Percentiles rank a stretch among this genome's conserved stretches.
Evolutionary conservation across 2,888 invertebrate species (phyloP).

Genomic region (Limnephilus marmoratus): DNA sequence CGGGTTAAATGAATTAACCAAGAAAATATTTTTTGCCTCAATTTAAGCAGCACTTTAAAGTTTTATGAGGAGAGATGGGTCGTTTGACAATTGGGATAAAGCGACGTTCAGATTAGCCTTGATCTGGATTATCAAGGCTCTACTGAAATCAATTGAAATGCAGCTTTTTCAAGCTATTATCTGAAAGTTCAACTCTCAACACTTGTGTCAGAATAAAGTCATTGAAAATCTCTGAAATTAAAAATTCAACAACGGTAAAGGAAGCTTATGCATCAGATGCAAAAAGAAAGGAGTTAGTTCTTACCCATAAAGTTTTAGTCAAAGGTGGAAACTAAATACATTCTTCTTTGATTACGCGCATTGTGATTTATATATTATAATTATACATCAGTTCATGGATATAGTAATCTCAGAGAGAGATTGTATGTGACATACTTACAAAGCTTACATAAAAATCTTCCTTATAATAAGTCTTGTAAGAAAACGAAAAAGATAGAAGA

Average conservation of each 20-base stretch:
- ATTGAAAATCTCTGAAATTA: too few relatives aligned
- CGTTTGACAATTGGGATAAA: too few relatives aligned
- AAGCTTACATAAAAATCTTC: too few relatives aligned
- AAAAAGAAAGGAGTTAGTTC: not conserved
- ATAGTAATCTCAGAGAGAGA: not conserved
- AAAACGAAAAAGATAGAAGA: too few relatives aligned
- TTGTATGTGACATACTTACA: too few relatives aligned
- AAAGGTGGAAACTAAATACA: not conserved
- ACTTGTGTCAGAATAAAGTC: not conserved
- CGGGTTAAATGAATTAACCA: too few relatives aligned
- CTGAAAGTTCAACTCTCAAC: not conserved
- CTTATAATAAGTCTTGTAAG: too few relatives aligned
- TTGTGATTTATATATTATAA: not conserved
- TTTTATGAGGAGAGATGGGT: too few relatives aligned
- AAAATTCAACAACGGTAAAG: not conserved
- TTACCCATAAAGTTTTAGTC: not conserved
- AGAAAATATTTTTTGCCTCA: too few relatives aligned
- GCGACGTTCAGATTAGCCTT: too few relatives aligned
- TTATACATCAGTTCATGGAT: not conserved
- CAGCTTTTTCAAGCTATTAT: not conserved
- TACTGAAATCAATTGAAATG: not conserved
- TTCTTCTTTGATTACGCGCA: not conserved
- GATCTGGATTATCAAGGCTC: too few relatives aligned
- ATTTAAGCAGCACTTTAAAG: too few relatives aligned
- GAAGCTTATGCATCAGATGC: not conserved